Percentiles rank a stretch among this genome's conserved stretches.
Evolutionary conservation across 2,888 invertebrate species (phyloP).

Genomic region (Liodrosophila aerea): DNA sequence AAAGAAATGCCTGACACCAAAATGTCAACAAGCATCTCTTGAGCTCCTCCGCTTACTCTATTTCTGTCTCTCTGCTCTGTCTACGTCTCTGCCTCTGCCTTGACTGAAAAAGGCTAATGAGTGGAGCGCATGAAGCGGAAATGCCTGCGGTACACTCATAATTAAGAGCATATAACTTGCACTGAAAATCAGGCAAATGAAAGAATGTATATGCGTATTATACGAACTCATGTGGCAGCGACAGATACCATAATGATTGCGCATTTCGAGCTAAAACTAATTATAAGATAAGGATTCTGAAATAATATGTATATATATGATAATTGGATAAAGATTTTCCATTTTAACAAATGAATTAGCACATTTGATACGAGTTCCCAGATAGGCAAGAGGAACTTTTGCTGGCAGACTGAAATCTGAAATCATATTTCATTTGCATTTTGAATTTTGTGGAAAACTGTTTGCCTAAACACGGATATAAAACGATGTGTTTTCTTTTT

Average conservation of each 20-base stretch:
- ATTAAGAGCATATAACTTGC: conserved; percentile 55
- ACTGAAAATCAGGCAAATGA: conserved; percentile 36
- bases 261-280: conserved; percentile 22
- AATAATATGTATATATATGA: conserved; percentile 5
- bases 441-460: conserved; percentile 47
- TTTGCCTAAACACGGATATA: conserved; percentile 56
- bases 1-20: conserved; percentile 70
- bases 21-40: conserved; percentile 62
- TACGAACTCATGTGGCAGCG: conserved; percentile 25
- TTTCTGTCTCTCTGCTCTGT: neutral
- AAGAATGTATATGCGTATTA: conserved; percentile 16
- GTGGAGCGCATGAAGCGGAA: conserved; percentile 67
- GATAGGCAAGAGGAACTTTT: conserved; percentile 1
- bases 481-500: conserved; percentile 29
- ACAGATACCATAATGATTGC: conserved; percentile 1
- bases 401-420: conserved; percentile 13
- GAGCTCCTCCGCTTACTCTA: conserved; percentile 9
- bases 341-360: conserved; percentile 12
- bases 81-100: conserved; percentile 2
- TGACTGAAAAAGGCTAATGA: conserved; percentile 70
- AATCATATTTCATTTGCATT: conserved; percentile 36
- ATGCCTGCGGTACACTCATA: conserved; percentile 54
- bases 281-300: conserved; percentile 25
- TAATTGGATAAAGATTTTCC: conserved; percentile 7
- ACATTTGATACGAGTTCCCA: conserved; percentile 34